Evolutionary conservation across 2,113 vertebrate species (phyloP).

Genomic region (Caloenas nicobarica): DNA sequence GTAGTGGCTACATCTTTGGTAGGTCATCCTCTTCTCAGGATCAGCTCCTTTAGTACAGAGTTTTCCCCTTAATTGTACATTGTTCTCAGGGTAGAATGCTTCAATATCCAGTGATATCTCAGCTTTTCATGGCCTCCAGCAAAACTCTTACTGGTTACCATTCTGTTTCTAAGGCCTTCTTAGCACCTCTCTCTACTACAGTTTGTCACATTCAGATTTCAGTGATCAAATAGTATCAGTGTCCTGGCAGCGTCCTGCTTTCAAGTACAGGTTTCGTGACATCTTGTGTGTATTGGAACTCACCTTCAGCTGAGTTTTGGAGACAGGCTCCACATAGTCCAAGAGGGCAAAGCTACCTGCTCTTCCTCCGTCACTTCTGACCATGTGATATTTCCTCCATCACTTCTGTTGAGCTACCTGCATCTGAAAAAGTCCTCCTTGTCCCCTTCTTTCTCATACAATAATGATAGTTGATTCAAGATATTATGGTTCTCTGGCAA

Average conservation of each 20-base stretch:
- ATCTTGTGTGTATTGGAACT: not conserved
- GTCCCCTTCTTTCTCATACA: not conserved
- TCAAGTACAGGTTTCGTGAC: not conserved
- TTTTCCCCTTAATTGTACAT: not conserved
- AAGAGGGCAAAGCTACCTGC: not conserved
- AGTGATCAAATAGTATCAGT: not conserved
- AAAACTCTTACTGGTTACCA: not conserved
- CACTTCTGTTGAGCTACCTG: not conserved
- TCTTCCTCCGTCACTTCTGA: not conserved
- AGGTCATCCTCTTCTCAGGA: not conserved
- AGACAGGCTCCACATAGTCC: not conserved
- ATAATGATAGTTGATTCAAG: not conserved
- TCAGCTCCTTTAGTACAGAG: not conserved
- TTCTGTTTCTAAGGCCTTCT: not conserved
- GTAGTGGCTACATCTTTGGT: not conserved
- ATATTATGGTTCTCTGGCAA: not conserved
- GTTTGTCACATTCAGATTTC: not conserved
- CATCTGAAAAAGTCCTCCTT: not conserved
- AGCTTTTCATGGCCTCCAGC: not conserved
- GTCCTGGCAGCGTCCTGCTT: not conserved
- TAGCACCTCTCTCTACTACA: not conserved
- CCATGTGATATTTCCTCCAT: not conserved
- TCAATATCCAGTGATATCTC: not conserved
- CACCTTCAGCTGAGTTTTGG: not conserved
- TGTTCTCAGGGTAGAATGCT: not conserved